Evolutionary conservation across 2,797 vertebrate genomes (phyloP).

Genomic region (Leptodactylus fallax): DNA sequence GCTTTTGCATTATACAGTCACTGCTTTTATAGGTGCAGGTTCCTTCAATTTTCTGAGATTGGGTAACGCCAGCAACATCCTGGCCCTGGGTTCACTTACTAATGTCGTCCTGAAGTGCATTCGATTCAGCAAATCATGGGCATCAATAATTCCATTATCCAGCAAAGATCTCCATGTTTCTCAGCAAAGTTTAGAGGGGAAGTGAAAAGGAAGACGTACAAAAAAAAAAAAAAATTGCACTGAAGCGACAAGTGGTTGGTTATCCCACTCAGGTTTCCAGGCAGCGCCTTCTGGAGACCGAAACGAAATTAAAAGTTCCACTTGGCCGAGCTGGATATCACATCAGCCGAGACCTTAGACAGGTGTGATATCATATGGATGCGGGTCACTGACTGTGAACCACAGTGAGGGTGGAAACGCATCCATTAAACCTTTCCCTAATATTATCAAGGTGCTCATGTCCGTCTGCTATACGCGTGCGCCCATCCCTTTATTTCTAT

Average conservation of each 20-base stretch:
- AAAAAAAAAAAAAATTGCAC: neutral
- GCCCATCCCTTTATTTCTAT: too few relatives aligned
- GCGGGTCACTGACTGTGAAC: constrained; percentile 30
- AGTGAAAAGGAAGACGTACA: neutral
- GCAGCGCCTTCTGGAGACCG: constrained; percentile 14
- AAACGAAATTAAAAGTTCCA: constrained; percentile 54
- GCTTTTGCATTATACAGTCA: too few relatives aligned
- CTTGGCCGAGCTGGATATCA: constrained; percentile 40
- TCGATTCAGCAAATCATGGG: neutral
- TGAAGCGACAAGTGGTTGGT: neutral
- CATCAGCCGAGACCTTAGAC: constrained; percentile 32
- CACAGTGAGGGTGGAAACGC: neutral
- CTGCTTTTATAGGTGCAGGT: too few relatives aligned
- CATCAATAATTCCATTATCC: neutral
- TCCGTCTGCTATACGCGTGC: too few relatives aligned
- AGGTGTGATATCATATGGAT: constrained; percentile 28
- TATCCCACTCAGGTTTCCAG: constrained; percentile 39
- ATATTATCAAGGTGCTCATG: neutral
- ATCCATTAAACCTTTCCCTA: constrained; percentile 27
- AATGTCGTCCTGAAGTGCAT: neutral
- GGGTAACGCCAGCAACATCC: neutral
- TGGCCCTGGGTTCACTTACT: neutral
- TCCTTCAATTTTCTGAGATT: too few relatives aligned
- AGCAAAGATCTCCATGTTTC: neutral
- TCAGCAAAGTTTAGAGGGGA: neutral